A percentile compares a stretch with the other conserved stretches of the same genome.
These are phyloP conservation scores for Cydia strobilella DNA, from an alignment of 1,140 invertebrate genomes.

Conservation along the genomic window DNA sequence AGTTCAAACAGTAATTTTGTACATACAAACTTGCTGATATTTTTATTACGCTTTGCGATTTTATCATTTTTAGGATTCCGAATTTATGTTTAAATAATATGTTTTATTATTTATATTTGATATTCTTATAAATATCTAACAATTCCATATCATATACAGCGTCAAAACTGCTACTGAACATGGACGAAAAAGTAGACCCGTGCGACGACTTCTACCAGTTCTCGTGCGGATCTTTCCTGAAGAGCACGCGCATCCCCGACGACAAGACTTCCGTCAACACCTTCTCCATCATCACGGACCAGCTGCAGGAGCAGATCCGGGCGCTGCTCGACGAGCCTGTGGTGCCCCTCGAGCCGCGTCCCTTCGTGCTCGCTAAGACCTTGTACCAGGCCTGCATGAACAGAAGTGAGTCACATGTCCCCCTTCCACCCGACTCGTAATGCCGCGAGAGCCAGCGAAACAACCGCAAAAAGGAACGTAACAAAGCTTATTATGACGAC, in stretches of 20 bases:
- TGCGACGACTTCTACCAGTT: constrained; percentile 96
- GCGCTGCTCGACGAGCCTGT: constrained; percentile 87
- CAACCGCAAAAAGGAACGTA: not conserved
- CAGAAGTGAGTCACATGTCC: constrained; percentile 83
- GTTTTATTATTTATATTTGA: not conserved
- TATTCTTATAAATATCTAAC: not conserved
- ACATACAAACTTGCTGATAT: too few species aligned
- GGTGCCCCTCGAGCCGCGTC: constrained; percentile 83
- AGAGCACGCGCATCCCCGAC: constrained; percentile 88
- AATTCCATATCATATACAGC: constrained; percentile 69
- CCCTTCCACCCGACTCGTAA: not conserved
- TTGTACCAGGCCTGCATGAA: constrained; percentile 93
- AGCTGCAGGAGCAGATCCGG: constrained; percentile 89
- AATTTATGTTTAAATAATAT: not conserved
- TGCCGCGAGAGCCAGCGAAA: not conserved
- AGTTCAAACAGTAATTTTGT: too few species aligned
- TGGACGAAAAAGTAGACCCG: constrained; percentile 88
- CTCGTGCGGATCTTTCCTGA: constrained; percentile 88
- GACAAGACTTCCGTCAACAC: constrained; percentile 90
- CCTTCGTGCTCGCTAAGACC: constrained; percentile 88
- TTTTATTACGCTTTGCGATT: too few species aligned
- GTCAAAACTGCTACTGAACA: constrained; percentile 85
- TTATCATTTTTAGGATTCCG: too few species aligned
- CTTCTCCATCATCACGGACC: constrained; percentile 90
- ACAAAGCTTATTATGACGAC: constrained; percentile 23